phyloP scores from a whole-genome alignment of 2,888 invertebrate species.

The Dascillus cervinus region DNA sequence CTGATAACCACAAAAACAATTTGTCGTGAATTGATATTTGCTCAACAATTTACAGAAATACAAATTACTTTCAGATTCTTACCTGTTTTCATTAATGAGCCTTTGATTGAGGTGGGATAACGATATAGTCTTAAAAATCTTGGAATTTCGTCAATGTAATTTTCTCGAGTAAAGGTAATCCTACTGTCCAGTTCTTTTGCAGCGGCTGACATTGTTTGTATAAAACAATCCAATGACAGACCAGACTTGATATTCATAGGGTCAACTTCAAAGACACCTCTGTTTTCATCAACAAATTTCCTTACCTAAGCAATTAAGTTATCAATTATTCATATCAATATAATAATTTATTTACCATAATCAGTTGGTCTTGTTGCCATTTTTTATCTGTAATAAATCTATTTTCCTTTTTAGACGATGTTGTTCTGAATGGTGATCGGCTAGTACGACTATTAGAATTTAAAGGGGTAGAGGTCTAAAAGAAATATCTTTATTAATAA shows the following conservation, averaged over 20 bases:
- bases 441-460: background rate
- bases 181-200: slow-evolving; percentile 10
- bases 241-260: slow-evolving; percentile 8
- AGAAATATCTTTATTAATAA: no score
- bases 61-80: background rate
- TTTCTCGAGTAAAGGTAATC: slow-evolving; percentile 8
- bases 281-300: slow-evolving; percentile 5
- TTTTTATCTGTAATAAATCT: slow-evolving; percentile 9
- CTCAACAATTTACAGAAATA: background rate
- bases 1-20: no score
- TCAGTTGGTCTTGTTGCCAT: slow-evolving; percentile 13
- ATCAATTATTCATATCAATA: background rate
- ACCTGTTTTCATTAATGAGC: slow-evolving; percentile 15
- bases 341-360: slow-evolving; percentile 5
- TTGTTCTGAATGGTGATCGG: slow-evolving; percentile 5
- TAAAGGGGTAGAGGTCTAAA: slow-evolving; percentile 6
- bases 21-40: no score
- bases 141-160: slow-evolving; percentile 12
- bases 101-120: slow-evolving; percentile 9
- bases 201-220: slow-evolving; percentile 2
- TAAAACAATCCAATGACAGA: slow-evolving; percentile 9
- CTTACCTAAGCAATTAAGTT: slow-evolving; percentile 5
- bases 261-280: slow-evolving; percentile 1
- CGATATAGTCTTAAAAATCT: slow-evolving; percentile 4
- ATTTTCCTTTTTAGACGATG: slow-evolving; percentile 11